Evolutionary conservation across 2,113 vertebrate genomes (phyloP), one percentile per base, ranked within the genome.

Genomic region (Microtus montanus): DNA sequence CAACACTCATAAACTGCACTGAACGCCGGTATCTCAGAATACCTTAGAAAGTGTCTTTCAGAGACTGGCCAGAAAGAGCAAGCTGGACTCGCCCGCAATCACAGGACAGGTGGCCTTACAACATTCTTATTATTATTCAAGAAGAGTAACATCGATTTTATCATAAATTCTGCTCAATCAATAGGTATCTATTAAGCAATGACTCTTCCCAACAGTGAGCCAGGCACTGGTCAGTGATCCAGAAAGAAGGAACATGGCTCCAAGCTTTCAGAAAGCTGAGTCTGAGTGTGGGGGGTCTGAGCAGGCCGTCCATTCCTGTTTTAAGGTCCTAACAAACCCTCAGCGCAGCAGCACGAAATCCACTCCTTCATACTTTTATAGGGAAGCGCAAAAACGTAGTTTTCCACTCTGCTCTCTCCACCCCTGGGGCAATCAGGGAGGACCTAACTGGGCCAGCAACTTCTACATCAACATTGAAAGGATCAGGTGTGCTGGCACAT

Each of bases 151-250:
- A 95, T 30, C 94, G 89, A 94, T 93, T 92, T 95, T 87, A 68
- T 74, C 75, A 84, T 95, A 83, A 74, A 89, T 91, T 91, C 91
- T 88, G 33, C 54, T 75, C 68, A 78, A 88, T 95, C 92, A 35
- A 92, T 64, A 92, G 58, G 15, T 70, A 93, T 66, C 92, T 96
- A 95, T 84, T 92, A 95, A 96, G 91, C 83, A 91, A 38, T 94
- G 85, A 79, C 58, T 85, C 66, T 87, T 77, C n/a, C 68, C 87
- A 87, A 82, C 35, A 85, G 58, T 77, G 38, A 89, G 77, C 26
- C 26, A 70, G 90, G 54, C 41, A 74, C 33, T 84, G n/a, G 64
- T 54, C 54, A 5, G 58, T 78, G 26, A 20, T 93, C 89, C 93
- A 95, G 61, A 84, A 84, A 66, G 87, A 94, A 94, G 92, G 47